phyloP scores from a whole-genome alignment of 2,797 vertebrate species.

The Calcarius lapponicus region DNA sequence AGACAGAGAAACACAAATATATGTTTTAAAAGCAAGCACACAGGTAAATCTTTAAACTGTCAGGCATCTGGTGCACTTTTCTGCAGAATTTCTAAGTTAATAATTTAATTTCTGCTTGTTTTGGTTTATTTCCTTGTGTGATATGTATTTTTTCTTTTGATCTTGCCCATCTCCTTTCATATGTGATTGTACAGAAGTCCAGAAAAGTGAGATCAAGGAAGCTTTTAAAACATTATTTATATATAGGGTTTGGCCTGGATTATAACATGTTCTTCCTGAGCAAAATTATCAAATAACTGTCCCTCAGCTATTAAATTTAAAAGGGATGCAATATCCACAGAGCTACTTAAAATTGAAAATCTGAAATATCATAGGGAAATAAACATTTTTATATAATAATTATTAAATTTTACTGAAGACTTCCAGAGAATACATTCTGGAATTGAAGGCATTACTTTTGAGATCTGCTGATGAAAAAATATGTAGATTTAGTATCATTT shows the following conservation, averaged over 20 bases:
- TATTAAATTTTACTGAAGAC: background rate
- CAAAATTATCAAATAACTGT: background rate
- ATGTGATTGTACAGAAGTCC: background rate
- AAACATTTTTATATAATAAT: background rate
- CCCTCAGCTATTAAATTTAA: background rate
- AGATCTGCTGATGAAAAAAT: background rate
- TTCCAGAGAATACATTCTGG: background rate
- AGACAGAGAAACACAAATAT: background rate
- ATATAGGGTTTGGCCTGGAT: background rate
- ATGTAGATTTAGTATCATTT: background rate
- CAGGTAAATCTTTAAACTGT: background rate
- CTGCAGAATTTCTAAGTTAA: background rate
- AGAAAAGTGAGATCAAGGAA: background rate
- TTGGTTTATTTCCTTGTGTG: slow-evolving; percentile 6
- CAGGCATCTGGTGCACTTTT: background rate
- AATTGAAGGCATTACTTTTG: background rate
- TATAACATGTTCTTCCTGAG: background rate
- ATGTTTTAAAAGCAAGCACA: background rate
- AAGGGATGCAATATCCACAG: background rate
- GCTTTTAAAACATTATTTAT: background rate
- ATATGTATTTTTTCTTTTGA: background rate
- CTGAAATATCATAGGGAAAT: background rate
- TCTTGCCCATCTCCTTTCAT: background rate
- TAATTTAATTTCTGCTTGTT: background rate
- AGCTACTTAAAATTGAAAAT: background rate